Conservation (phyloP, 2,797 vertebrate genomes). For the Bradypodion ventrale region DNA sequence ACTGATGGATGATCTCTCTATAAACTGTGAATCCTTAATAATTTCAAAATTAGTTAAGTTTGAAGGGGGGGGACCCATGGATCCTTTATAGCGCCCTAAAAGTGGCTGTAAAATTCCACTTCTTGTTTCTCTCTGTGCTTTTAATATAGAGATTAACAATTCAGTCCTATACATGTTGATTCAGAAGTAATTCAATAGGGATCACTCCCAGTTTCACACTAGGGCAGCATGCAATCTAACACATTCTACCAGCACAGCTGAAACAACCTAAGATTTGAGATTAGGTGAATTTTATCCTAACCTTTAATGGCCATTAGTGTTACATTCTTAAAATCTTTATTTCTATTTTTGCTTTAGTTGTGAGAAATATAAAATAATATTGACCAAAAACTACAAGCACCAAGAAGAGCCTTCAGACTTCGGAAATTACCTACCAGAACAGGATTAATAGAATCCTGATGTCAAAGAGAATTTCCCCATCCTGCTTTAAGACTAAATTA, state of each 20-base stretch:
- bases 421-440: not conserved
- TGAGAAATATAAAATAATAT: not conserved
- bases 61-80: not conserved
- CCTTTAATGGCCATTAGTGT: not conserved
- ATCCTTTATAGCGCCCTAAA: not conserved
- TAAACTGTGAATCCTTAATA: not conserved
- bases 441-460: not conserved
- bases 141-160: not conserved
- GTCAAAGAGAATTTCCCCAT: not conserved
- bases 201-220: too few species aligned
- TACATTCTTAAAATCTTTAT: not conserved
- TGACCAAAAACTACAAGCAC: not conserved
- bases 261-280: slow-evolving; percentile 3
- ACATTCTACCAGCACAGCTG: not conserved
- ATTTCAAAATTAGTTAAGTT: not conserved
- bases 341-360: not conserved
- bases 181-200: not conserved
- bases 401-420: not conserved
- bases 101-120: not conserved
- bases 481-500: not conserved
- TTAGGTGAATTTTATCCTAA: not conserved
- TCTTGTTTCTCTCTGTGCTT: not conserved
- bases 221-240: not conserved
- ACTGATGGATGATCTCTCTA: not conserved
- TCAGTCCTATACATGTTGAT: not conserved